Evolutionary conservation across 2,113 vertebrate species (phyloP), one percentile per base, ranked within the genome.

Genomic region (Echinops telfairi): DNA sequence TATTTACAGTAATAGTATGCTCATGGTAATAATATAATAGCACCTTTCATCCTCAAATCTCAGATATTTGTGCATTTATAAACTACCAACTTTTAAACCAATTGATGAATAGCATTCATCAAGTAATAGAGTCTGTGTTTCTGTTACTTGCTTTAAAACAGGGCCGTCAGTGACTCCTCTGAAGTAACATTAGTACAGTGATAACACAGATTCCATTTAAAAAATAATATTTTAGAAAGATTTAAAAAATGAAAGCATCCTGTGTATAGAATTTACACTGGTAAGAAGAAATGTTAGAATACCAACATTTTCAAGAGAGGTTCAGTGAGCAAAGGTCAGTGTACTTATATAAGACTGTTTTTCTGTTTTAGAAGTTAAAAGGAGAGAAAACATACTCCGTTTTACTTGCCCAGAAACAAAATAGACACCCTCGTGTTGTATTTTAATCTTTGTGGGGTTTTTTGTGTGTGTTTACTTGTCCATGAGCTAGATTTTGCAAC

Each of bases 21-120:
- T 92, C 81, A n/a, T 43, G 25, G 88, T 86, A 92, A 95, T 94
- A 92, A 73, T 70, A 89, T 94, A 96, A 97, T 89, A 90, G 85
- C 25, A 81, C 22, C 92, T 95, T 97, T 95, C 93, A 97, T 88
- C 73, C 90, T 84, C 29, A 89, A 78, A 86, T 94, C 80, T 88
- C 85, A 71, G 66, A 90, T 88, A 88, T 85, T 86, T 79, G 25
- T 83, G n/a, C 82, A 75, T 73, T 81, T 83, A 81, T 70, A 90
- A 91, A 71, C 64, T 23, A 83, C 77, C 71, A 38, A 11, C 68
- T 88, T 94, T 58, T 68, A 43, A 93, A 81, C 53, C 60, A 95
- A 62, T 71, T 58, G 66, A 12, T 77, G 79, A 87, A 80, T 82
- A 88, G 53, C 40, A 23, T 90, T 75, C 73, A 40, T 40, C 25